A percentile compares a stretch with the other conserved stretches of the same genome.
Conservation (phyloP, 2,888 invertebrate species). For the Aradus depressus region DNA sequence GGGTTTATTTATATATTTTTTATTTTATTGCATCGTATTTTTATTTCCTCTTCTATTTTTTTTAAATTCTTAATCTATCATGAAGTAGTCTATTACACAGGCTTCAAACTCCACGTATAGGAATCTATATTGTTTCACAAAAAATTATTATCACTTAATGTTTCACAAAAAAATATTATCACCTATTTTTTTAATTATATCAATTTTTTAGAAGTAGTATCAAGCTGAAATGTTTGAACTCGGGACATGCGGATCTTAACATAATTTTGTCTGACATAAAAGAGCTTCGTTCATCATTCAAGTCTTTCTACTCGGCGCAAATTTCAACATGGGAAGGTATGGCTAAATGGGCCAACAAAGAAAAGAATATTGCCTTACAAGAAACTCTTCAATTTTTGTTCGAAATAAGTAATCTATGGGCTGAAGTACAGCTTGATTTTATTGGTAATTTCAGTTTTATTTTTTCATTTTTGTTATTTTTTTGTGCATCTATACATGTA, state of each 20-base stretch:
- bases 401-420: constrained; percentile 40
- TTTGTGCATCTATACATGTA: too few species aligned
- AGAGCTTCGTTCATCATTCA: constrained; percentile 38
- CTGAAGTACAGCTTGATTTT: constrained; percentile 41
- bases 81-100: too few species aligned
- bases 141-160: too few species aligned
- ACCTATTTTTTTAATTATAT: constrained; percentile 1
- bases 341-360: constrained; percentile 40
- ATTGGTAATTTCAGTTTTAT: constrained; percentile 34
- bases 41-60: too few species aligned
- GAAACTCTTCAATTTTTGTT: constrained; percentile 39
- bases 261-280: constrained; percentile 41
- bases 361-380: constrained; percentile 40
- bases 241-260: constrained; percentile 39
- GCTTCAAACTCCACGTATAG: too few species aligned
- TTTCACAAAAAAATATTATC: too few species aligned
- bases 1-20: too few species aligned
- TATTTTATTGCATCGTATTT: too few species aligned
- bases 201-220: constrained; percentile 36
- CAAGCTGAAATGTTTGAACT: constrained; percentile 30
- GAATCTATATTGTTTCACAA: too few species aligned
- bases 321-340: constrained; percentile 40
- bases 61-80: too few species aligned
- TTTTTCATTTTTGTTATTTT: neutral
- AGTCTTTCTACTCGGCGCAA: constrained; percentile 39